Evolutionary conservation across 2,113 vertebrate species (phyloP), one percentile per base, ranked within the genome.

Genomic region (Phyllopteryx taeniolatus): DNA sequence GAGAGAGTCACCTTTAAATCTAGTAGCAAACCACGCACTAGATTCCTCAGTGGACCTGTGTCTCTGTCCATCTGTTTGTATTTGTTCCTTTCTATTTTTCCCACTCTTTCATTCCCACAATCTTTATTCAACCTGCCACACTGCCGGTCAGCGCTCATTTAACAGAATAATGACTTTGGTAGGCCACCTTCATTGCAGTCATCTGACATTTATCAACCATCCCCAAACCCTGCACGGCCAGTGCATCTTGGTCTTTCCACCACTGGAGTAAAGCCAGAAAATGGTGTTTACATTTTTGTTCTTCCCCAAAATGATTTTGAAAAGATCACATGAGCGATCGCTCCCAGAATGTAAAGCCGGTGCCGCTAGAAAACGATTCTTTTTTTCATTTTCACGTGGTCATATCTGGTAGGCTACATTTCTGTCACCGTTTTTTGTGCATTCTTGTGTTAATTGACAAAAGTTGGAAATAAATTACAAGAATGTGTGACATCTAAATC

Each of bases 11-110:
- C 96, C 94, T 96, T 97, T 98, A 98, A 99, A 95, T 97, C 96
- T 97, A 99, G 95, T 96, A 98, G 96, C 95, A 99, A 99, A 98
- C 97, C 98, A 93, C 98, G 97, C 93, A 94, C 98, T 95, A 95
- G 98, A 99, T 99, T 99, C 97, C 96, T 99, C 97, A 99, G 95
- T 98, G 98, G 98, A 96, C 96, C 98, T 93, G 96, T 99, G 95
- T 91, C 91, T 91, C 94, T 90, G 93, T 93, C 92, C 93, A 95
- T 95, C 89, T 93, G 89, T 93, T 90, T 92, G 89, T 92, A 92
- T 92, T 92, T 91, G 89, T 92, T 93, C 88, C 88, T 91, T 92
- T 91, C 88, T 92, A 91, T 88, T 92, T 89, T 39, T 78, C 78
- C 84, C 68, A 39, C 75, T 84, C 80, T 70, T 80, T 84, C 79